These are phyloP conservation scores for Uropetala carovei DNA, from an alignment of 2,888 invertebrate genomes.

Conservation along the genomic window DNA sequence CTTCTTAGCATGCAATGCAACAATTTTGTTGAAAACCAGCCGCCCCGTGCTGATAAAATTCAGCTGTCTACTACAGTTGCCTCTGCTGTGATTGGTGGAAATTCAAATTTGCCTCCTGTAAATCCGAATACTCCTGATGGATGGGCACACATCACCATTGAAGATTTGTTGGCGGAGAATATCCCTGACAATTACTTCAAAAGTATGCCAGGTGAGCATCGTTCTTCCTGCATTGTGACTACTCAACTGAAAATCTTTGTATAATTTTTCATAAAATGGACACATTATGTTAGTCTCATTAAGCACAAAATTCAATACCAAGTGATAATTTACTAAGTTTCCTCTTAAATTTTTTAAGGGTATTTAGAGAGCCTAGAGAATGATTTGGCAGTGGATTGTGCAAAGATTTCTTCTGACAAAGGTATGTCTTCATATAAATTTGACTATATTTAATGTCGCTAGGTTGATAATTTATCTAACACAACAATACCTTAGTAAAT, in stretches of 20 bases:
- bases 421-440: background rate
- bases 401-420: background rate
- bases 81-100: too few species aligned
- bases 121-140: background rate
- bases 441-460: too few species aligned
- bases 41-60: background rate
- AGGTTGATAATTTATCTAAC: too few species aligned
- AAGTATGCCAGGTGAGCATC: too few species aligned
- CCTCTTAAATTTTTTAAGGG: background rate
- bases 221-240: too few species aligned
- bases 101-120: background rate
- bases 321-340: too few species aligned
- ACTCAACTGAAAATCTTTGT: too few species aligned
- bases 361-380: slow-evolving; percentile 1
- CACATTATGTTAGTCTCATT: too few species aligned
- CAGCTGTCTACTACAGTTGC: background rate
- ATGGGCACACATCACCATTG: background rate
- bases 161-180: background rate
- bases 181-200: too few species aligned
- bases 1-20: background rate
- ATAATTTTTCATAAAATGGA: too few species aligned
- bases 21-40: background rate
- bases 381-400: slow-evolving; percentile 17
- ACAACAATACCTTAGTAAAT: too few species aligned
- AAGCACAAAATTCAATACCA: too few species aligned